A percentile compares a stretch with the other conserved stretches of the same genome.
These are phyloP conservation scores for Megamerina dolium DNA, from an alignment of 2,888 invertebrate genomes.

Conservation along the genomic window DNA sequence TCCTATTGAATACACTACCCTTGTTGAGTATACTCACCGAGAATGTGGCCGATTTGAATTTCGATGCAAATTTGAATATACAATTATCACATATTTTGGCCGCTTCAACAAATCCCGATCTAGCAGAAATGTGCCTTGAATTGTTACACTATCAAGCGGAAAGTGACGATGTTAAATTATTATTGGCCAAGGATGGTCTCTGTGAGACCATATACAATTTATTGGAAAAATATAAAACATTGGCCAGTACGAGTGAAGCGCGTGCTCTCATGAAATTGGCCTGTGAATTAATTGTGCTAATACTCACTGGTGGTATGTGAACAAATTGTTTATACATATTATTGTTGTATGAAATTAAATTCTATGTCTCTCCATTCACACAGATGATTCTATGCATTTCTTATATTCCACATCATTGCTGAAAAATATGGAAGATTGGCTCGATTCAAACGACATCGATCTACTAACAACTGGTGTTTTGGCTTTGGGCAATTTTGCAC, in stretches of 20 bases:
- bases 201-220: slow-evolving; percentile 70
- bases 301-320: slow-evolving; percentile 84
- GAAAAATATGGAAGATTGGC: slow-evolving; percentile 68
- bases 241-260: slow-evolving; percentile 59
- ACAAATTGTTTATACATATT: slow-evolving; percentile 17
- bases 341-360: neutral
- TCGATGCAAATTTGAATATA: slow-evolving; percentile 54
- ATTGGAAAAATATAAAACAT: slow-evolving; percentile 63
- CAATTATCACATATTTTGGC: slow-evolving; percentile 57
- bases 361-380: too few relatives aligned
- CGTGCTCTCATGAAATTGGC: slow-evolving; percentile 72
- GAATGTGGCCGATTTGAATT: slow-evolving; percentile 57
- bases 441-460: slow-evolving; percentile 66
- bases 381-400: slow-evolving; percentile 81
- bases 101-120: slow-evolving; percentile 62
- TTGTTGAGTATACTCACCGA: slow-evolving; percentile 60
- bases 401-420: slow-evolving; percentile 70
- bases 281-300: slow-evolving; percentile 77
- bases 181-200: slow-evolving; percentile 69
- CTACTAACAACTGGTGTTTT: slow-evolving; percentile 76
- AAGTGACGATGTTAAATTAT: slow-evolving; percentile 70
- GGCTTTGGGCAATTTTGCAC: slow-evolving; percentile 84
- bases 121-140: slow-evolving; percentile 71
- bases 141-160: slow-evolving; percentile 71
- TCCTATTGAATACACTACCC: slow-evolving; percentile 53